A percentile compares a stretch with the other conserved stretches of the same genome.
Evolutionary conservation across 1,140 invertebrate species (phyloP).

Genomic region (Anastrepha obliqua): DNA sequence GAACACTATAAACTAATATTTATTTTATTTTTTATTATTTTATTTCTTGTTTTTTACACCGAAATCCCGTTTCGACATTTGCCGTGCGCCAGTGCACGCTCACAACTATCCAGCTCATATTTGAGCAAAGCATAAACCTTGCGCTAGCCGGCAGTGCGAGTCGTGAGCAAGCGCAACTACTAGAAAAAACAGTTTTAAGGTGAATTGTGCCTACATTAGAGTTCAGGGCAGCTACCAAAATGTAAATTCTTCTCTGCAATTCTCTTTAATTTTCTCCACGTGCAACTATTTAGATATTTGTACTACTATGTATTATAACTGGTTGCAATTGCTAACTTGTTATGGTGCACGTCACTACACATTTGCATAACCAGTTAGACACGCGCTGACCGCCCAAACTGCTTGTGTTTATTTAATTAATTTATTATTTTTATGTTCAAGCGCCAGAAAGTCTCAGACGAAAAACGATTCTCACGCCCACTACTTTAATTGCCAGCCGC

Average conservation of each 20-base stretch:
- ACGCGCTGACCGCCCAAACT: not conserved
- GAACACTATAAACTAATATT: not conserved
- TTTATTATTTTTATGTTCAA: slow-evolving; percentile 28
- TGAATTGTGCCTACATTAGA: not conserved
- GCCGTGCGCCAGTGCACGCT: not conserved
- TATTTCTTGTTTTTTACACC: not conserved
- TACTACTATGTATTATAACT: not conserved
- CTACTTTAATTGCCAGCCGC: not conserved
- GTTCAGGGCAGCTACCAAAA: not conserved
- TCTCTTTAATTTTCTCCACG: not conserved
- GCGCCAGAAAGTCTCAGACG: slow-evolving; percentile 2
- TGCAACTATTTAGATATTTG: not conserved
- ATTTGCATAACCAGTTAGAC: slow-evolving; percentile 42
- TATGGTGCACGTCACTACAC: not conserved
- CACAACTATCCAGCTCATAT: not conserved
- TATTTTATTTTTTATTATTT: too few species aligned
- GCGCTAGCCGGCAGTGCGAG: not conserved
- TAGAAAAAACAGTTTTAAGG: not conserved
- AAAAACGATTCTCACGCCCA: slow-evolving; percentile 15
- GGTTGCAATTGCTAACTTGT: slow-evolving; percentile 20
- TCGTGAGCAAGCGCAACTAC: not conserved
- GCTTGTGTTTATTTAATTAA: slow-evolving; percentile 29
- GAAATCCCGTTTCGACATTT: not conserved
- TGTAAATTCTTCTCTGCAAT: not conserved
- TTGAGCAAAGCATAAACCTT: not conserved